Base-by-base conservation (phyloP, 2,797 vertebrate genomes). In the Hydrophis major region DNA sequence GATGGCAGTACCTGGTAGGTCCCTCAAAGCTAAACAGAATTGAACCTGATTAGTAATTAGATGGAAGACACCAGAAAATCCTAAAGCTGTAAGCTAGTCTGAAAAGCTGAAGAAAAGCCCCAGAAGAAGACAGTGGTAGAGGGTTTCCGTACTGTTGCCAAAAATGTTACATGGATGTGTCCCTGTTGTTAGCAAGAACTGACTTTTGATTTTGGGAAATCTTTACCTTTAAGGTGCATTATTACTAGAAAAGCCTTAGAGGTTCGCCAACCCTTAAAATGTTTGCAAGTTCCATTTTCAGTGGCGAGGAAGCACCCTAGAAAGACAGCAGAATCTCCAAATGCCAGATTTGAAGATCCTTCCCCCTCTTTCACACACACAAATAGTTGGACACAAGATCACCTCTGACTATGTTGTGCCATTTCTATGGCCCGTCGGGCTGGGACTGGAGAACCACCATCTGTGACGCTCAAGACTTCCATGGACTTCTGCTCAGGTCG, bases 391-490 rank as follows among this genome's bases (percentile, higher is more conserved):
- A n/a, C 0, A 13, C 2, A n/a, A 13, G 20, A 56, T 90, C 27
- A 98, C 99, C 99, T 98, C 97, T 99, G 99, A 94, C 98, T 99
- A 97, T 99, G 99, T 95, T 98, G 98, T 55, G 98, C 98, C 90
- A 98, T 98, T 96, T 99, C 99, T 94, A 99, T 97, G 89, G 98
- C 98, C 95, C 99, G 97, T 94, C 99, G 98, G 42, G 98, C 98
- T 0, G 98, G 98, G 66, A 98, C 99, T 0, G 99, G 98, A 93
- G 99, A 99, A 2, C 96, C 97, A 27, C 98, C 98, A 92, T 99
- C 99, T 0, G 98, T 99, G 93, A 99, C 98, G 93, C 98, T 99
- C 86, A 99, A 97, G 13, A 99, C 98, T 96, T 99, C 99, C 97
- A 99, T 98, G 94, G 98, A 99, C 95, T 99, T 99, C 95, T 98